Percentiles rank a stretch among this genome's conserved stretches.
These are phyloP conservation scores for Gryon sp. DNA, from an alignment of 1,140 invertebrate species.

Conservation along the genomic window DNA sequence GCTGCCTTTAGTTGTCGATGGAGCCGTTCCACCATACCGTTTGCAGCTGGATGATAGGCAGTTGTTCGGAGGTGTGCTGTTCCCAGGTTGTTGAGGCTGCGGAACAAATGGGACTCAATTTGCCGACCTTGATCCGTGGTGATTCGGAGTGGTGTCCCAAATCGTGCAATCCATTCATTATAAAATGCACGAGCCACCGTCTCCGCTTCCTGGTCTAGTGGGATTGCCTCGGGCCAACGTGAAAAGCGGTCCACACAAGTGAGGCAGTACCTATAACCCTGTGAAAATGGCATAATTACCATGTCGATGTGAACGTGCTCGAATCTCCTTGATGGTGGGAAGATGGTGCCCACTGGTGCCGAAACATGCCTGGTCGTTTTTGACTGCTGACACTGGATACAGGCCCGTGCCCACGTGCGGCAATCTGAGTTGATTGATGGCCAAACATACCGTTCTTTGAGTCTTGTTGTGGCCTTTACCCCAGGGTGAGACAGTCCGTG, in stretches of 20 bases:
- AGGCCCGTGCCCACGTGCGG: conserved; percentile 11
- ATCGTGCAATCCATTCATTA: conserved; percentile 46
- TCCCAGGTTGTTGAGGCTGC: too few species aligned
- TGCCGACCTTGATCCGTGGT: conserved; percentile 28
- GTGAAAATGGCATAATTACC: conserved; percentile 26
- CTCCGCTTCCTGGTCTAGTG: conserved; percentile 62
- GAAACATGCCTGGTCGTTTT: conserved; percentile 27
- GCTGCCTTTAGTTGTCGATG: conserved; percentile 19
- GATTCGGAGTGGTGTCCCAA: conserved; percentile 1
- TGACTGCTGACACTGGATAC: conserved; percentile 22
- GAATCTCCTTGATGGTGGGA: conserved; percentile 1
- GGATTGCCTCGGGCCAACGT: conserved; percentile 61
- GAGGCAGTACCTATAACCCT: too few species aligned
- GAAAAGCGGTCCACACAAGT: too few species aligned
- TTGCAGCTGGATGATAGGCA: too few species aligned
- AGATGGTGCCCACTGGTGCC: neutral
- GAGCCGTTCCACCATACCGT: conserved; percentile 14
- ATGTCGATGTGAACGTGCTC: conserved; percentile 41
- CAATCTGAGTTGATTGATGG: conserved; percentile 25
- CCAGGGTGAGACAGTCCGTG: conserved; percentile 12
- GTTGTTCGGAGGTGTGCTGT: too few species aligned
- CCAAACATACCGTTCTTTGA: conserved; percentile 34
- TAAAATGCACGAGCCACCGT: too few species aligned
- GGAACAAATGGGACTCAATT: too few species aligned
- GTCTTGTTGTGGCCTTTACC: neutral